Conservation (phyloP, 2,888 invertebrate species). For the Beris morrisii region DNA sequence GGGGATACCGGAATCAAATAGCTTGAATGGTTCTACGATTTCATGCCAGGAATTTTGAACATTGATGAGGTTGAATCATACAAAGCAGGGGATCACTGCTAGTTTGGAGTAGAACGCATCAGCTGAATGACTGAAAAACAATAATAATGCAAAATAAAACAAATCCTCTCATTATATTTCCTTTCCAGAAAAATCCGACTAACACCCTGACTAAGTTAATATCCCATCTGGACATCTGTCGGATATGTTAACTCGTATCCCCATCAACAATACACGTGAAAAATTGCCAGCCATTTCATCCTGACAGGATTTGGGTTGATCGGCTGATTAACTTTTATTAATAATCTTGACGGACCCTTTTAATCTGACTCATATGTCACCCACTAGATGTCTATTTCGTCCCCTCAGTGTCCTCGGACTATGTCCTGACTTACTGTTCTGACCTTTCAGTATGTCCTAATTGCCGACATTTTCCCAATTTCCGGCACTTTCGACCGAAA, state of each 20-base stretch:
- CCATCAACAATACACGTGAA: not conserved
- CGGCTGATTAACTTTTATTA: constrained; percentile 36
- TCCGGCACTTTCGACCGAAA: constrained; percentile 30
- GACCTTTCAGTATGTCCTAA: constrained; percentile 31
- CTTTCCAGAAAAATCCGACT: too few relatives aligned
- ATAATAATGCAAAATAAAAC: too few relatives aligned
- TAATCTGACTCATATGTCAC: constrained; percentile 12
- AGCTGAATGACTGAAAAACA: too few relatives aligned
- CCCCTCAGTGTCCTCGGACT: constrained; percentile 7
- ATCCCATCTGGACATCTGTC: constrained; percentile 28
- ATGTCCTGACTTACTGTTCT: constrained; percentile 7
- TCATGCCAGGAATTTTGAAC: too few relatives aligned
- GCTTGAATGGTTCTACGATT: too few relatives aligned
- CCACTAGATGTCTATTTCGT: constrained; percentile 10
- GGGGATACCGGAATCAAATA: too few relatives aligned
- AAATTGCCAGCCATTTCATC: not conserved
- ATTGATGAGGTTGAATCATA: too few relatives aligned
- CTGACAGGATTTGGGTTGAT: constrained; percentile 28
- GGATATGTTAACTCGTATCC: constrained; percentile 18
- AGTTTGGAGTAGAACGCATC: too few relatives aligned
- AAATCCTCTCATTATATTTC: too few relatives aligned
- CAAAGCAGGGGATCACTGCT: too few relatives aligned
- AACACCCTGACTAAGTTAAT: not conserved
- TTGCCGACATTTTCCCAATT: constrained; percentile 37
- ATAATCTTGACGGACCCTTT: constrained; percentile 33